Evolutionary conservation across 1,140 invertebrate species (phyloP).

Genomic region (Brachystomella parvula): DNA sequence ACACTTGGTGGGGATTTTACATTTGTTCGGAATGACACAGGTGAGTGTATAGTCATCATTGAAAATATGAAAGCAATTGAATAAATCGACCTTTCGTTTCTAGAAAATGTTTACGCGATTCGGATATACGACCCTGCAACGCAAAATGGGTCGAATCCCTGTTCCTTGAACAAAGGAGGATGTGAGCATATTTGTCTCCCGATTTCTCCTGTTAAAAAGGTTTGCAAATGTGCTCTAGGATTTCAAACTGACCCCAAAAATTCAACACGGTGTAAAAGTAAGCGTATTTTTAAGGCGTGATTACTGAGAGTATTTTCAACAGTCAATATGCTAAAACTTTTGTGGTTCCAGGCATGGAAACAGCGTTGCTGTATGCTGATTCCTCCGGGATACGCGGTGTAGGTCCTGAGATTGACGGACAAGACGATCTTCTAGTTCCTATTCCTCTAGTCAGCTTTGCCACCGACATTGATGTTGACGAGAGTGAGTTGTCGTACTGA

Average conservation of each 20-base stretch:
- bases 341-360: constrained; percentile 46
- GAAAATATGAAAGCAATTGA: not conserved
- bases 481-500: constrained; percentile 45
- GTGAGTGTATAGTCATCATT: constrained; percentile 40
- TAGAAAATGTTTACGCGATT: constrained; percentile 36
- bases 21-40: constrained; percentile 53
- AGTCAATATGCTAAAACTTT: constrained; percentile 10
- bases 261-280: constrained; percentile 47
- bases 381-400: constrained; percentile 54
- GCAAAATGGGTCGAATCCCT: constrained; percentile 50
- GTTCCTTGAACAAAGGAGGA: constrained; percentile 49
- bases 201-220: constrained; percentile 46
- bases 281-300: constrained; percentile 22
- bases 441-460: constrained; percentile 68
- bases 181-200: constrained; percentile 76
- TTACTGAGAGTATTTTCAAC: constrained; percentile 4
- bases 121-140: constrained; percentile 57
- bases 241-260: constrained; percentile 53
- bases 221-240: constrained; percentile 69
- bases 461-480: constrained; percentile 65
- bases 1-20: constrained; percentile 43
- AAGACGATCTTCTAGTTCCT: constrained; percentile 57
- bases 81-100: not conserved
- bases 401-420: constrained; percentile 47
- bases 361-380: constrained; percentile 65